These are phyloP conservation scores for Tupaia chinensis DNA, from an alignment of 2,113 vertebrate species.

Conservation along the genomic window DNA sequence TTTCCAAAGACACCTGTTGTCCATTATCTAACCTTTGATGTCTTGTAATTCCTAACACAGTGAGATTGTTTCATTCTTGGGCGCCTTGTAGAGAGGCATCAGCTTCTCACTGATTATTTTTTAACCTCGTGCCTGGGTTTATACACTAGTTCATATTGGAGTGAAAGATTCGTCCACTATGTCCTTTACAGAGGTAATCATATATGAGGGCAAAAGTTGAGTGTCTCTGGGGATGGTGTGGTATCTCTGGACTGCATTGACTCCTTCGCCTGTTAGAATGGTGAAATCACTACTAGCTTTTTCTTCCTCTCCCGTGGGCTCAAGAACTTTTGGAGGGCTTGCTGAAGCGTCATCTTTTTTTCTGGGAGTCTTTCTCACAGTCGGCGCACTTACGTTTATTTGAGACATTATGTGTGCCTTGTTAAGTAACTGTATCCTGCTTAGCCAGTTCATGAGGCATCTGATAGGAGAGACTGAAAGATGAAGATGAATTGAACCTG, in stretches of 20 bases:
- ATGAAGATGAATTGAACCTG: conserved; percentile 35
- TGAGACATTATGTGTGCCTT: conserved; percentile 27
- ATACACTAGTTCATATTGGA: background rate
- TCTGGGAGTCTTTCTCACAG: conserved; percentile 25
- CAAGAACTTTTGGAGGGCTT: conserved; percentile 11
- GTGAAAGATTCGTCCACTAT: background rate
- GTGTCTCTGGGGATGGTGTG: background rate
- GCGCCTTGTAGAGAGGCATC: conserved; percentile 59
- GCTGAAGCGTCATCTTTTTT: conserved; percentile 30
- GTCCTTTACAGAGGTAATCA: background rate
- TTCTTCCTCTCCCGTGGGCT: background rate
- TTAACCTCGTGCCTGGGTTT: background rate
- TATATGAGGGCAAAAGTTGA: background rate
- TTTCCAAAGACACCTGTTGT: conserved; percentile 75
- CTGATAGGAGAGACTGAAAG: background rate
- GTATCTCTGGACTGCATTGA: background rate
- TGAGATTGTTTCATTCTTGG: conserved; percentile 70
- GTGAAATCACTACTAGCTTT: background rate
- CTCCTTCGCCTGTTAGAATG: background rate
- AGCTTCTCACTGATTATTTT: conserved; percentile 49
- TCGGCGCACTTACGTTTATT: conserved; percentile 48
- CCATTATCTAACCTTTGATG: conserved; percentile 77
- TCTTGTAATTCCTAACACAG: conserved; percentile 63
- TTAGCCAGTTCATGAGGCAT: background rate
- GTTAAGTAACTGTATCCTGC: conserved; percentile 8